Evolutionary conservation across 2,797 vertebrate genomes (phyloP), one percentile per base, ranked within the genome.

Genomic region (Phaenicophaeus curvirostris): DNA sequence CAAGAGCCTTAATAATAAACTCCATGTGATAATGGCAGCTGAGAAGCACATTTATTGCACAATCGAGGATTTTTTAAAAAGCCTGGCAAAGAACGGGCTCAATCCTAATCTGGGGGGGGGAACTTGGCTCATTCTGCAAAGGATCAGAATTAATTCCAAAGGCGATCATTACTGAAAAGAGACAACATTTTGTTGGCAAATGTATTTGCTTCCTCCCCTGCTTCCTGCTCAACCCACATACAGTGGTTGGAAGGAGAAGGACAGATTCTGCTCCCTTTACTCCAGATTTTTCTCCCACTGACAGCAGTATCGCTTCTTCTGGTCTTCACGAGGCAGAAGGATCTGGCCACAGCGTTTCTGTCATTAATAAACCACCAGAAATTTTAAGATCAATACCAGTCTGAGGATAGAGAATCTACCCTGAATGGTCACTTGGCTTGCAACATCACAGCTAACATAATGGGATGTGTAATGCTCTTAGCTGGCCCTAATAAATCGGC

Each of bases 401-500:
- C 51, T 37, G 54, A 84, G 81, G n/a, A 73, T 54, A 21, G 73
- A 13, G 30, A 21, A 37, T 23, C 72, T 24, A 30, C 48, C 55
- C 71, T 73, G 77, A 90, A 75, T 8, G 80, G 86, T 66, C 71
- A 41, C 74, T 88, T 61, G 90, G 90, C 84, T 80, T 33, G 54
- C 33, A 15, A 17, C 57, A 46, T 86, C 80, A 13, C 73, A 69
- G 92, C 71, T 66, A 79, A 51, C 44, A 50, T 62, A 66, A 89
- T 59, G 94, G 92, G 87, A 84, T 69, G 83, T 67, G 54, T 65
- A 68, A 80, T 71, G 72, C 83, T 87, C 79, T 87, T 24, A 62
- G 42, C 73, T 73, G 74, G 85, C 44, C 72, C 58, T 54, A 39
- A 62, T 46, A 89, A 75, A 77, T 57, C 8, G 15, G 69, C 27